Conservation (phyloP, 2,888 invertebrate species). For the Pteria penguin region DNA sequence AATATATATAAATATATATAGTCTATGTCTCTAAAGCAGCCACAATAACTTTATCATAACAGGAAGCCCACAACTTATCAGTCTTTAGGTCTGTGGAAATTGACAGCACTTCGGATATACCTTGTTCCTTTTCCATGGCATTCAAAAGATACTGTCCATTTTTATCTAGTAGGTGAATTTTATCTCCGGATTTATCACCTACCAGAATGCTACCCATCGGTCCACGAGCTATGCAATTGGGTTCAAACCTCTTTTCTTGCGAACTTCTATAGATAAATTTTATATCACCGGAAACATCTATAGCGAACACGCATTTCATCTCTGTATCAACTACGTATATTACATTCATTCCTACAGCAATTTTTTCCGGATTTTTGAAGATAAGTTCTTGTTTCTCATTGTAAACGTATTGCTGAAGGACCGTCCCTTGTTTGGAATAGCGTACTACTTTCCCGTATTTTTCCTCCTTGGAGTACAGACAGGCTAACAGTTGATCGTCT, state of each 20-base stretch:
- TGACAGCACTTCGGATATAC: constrained; percentile 4
- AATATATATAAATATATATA: too few species aligned
- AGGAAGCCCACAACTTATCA: constrained; percentile 11
- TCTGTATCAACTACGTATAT: constrained; percentile 23
- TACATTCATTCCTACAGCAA: constrained; percentile 10
- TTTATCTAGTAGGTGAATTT: constrained; percentile 16
- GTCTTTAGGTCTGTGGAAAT: constrained; percentile 7
- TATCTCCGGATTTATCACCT: constrained; percentile 11
- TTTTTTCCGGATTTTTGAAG: constrained; percentile 21
- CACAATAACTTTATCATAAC: constrained; percentile 20
- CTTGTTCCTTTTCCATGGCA: constrained; percentile 7
- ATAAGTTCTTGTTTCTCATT: constrained; percentile 5
- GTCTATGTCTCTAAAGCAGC: constrained; percentile 9
- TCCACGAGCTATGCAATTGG: constrained; percentile 14
- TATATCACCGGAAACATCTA: neutral
- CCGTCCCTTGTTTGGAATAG: constrained; percentile 19
- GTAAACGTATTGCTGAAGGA: constrained; percentile 4
- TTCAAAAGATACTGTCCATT: constrained; percentile 12
- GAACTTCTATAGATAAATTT: constrained; percentile 10
- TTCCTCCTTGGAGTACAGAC: constrained; percentile 12
- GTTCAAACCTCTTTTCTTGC: constrained; percentile 12
- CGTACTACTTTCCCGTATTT: constrained; percentile 21
- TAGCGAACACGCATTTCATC: constrained; percentile 10
- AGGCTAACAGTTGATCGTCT: constrained; percentile 16
- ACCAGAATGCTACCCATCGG: constrained; percentile 13